Percentiles rank a stretch among this genome's conserved stretches.
Conservation (phyloP, 1,140 invertebrate genomes). For the Trichogramma pretiosum region DNA sequence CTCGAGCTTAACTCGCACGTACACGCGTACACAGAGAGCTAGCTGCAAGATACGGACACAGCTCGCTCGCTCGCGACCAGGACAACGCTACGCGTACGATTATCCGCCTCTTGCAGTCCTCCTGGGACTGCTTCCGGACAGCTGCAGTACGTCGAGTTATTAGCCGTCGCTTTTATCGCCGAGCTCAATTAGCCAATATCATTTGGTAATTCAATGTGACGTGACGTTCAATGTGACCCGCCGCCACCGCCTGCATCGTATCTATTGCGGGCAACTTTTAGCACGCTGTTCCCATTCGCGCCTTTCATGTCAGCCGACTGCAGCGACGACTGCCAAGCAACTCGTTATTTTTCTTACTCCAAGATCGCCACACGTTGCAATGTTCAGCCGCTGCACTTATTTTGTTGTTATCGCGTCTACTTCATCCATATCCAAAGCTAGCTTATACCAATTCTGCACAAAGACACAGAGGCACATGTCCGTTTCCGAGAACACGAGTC, state of each 20-base stretch:
- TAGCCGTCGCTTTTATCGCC: slow-evolving; percentile 45
- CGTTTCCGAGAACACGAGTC: too few species aligned
- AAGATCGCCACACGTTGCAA: too few species aligned
- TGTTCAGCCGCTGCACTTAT: background rate
- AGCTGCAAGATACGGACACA: background rate
- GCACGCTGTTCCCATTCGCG: too few species aligned
- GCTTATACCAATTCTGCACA: too few species aligned
- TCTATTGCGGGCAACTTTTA: too few species aligned
- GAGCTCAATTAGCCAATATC: slow-evolving; percentile 44
- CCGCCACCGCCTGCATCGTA: slow-evolving; percentile 21
- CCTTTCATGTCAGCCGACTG: too few species aligned
- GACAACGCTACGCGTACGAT: slow-evolving; percentile 32
- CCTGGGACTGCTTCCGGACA: slow-evolving; percentile 12
- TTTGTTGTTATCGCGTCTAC: background rate
- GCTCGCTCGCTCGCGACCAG: slow-evolving; percentile 15
- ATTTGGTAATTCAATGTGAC: slow-evolving; percentile 43
- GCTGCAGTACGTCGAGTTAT: slow-evolving; percentile 32
- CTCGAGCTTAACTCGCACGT: background rate
- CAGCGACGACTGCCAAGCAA: too few species aligned
- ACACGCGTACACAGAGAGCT: slow-evolving; percentile 10
- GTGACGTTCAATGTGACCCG: too few species aligned
- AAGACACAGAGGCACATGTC: too few species aligned
- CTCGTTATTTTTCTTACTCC: too few species aligned
- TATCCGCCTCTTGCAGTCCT: slow-evolving; percentile 34
- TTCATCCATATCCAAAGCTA: too few species aligned